Base-by-base conservation (phyloP, 2,888 invertebrate species). In the Cryptocephalus primarius region DNA sequence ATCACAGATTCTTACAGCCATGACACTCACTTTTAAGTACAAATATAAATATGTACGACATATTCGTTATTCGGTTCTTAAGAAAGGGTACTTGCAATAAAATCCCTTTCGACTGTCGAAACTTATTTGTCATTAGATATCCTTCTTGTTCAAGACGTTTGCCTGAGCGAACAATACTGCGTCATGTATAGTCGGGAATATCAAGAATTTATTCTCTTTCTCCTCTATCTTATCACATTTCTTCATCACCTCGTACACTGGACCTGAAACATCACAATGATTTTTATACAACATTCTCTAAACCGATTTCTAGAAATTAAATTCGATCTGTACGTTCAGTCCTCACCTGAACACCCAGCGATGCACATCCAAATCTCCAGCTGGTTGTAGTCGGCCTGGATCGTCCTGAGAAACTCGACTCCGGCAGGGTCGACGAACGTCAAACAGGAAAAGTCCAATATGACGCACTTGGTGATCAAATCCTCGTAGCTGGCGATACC, bases 351-450 rank as follows among this genome's bases (percentile, higher is more conserved):
- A 54, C 82, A 79, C 8, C 79, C 79, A 1, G 82, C 72, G 8
- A 85, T 69, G 34, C 80, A 75, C 32, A 83, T 72, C 0, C 68
- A 62, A 32, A 83, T 75, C 33, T 74, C 70, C 50, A 75, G 71
- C 47, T 73, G 63, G 4, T 68, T 65, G 46, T 80, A 75, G 50
- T 83, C 82, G 11, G 70, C 67, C 48, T 78, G 75, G 4, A 83
- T 67, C 2, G 70, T 66, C 41, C 77, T 72, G 39, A 85, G 58
- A 34, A 75, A 74, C 54, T 76, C 75, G 8, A 83, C 77, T 1
- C 85, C 86, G 0, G 83, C 76, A 1, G 80, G 80, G 69, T 86
- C 87, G 48, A 85, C 75, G 60, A 82, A 83, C 32, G 81, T 79
- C 31, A 85, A 66, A 1, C 82, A 80, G 0, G 80, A 78, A 50